Evolutionary conservation across 2,888 invertebrate genomes (phyloP).

Genomic region (Tetranychus piercei): DNA sequence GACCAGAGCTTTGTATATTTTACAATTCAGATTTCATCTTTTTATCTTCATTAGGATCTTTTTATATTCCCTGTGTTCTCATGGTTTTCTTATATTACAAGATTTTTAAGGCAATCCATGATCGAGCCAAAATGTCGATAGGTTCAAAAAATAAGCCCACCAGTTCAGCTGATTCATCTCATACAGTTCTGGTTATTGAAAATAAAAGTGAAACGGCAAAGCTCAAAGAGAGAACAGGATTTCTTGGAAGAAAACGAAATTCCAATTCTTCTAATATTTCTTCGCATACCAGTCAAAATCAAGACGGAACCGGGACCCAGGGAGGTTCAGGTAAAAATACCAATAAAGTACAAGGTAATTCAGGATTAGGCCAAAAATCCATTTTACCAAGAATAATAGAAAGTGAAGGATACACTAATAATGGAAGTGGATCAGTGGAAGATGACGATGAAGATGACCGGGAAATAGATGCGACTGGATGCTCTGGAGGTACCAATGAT

Average conservation of each 20-base stretch:
- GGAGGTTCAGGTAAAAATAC: not conserved
- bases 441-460: constrained; percentile 19
- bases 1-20: constrained; percentile 59
- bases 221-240: not conserved
- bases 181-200: constrained; percentile 18
- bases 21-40: constrained; percentile 96
- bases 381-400: constrained; percentile 31
- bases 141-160: constrained; percentile 10
- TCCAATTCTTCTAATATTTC: not conserved
- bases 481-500: not conserved
- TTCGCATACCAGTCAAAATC: not conserved
- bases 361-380: constrained; percentile 21
- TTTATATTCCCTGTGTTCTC: constrained; percentile 94
- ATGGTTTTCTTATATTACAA: constrained; percentile 95
- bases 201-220: constrained; percentile 9
- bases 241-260: not conserved
- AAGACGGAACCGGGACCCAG: not conserved
- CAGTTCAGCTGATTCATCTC: not conserved
- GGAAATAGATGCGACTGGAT: constrained; percentile 8
- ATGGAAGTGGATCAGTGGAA: constrained; percentile 9
- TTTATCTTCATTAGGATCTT: constrained; percentile 90
- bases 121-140: constrained; percentile 19
- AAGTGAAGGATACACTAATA: constrained; percentile 5
- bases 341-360: constrained; percentile 3
- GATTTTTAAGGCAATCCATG: constrained; percentile 69